Evolutionary conservation across 2,888 invertebrate species (phyloP).

Genomic region (Zootermopsis nevadensis): DNA sequence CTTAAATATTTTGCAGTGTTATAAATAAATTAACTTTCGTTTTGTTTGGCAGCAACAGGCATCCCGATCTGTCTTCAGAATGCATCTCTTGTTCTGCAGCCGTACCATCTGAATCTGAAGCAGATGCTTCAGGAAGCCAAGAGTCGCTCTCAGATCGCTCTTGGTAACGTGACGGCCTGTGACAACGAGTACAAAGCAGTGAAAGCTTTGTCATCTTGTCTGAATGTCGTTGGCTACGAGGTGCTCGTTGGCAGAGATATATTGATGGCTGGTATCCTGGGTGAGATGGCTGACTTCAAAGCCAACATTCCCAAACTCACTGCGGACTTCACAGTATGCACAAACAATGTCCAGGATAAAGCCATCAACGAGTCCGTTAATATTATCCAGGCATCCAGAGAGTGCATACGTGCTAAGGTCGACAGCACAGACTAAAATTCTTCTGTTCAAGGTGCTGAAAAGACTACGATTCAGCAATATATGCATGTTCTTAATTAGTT

Average conservation of each 20-base stretch:
- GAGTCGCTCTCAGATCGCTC: not conserved
- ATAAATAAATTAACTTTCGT: not conserved
- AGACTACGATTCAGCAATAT: too few relatives aligned
- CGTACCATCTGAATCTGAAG: not conserved
- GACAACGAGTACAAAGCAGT: not conserved
- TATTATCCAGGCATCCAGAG: not conserved
- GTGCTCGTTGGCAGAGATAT: not conserved
- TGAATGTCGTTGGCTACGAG: not conserved
- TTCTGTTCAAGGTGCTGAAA: too few relatives aligned
- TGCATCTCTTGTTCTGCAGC: not conserved
- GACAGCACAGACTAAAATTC: too few relatives aligned
- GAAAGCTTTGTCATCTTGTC: not conserved
- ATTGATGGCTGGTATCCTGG: not conserved
- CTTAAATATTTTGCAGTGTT: too few relatives aligned
- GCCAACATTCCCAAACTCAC: not conserved
- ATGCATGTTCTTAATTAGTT: too few relatives aligned
- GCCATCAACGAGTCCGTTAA: not conserved
- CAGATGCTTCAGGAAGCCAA: not conserved
- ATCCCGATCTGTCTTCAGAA: not conserved
- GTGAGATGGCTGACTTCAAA: not conserved
- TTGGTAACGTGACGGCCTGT: not conserved
- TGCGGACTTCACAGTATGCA: not conserved
- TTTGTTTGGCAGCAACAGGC: not conserved
- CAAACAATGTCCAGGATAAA: not conserved
- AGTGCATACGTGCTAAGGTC: too few relatives aligned